Base-by-base conservation (phyloP, 2,888 invertebrate genomes). In the Drosophila testacea region DNA sequence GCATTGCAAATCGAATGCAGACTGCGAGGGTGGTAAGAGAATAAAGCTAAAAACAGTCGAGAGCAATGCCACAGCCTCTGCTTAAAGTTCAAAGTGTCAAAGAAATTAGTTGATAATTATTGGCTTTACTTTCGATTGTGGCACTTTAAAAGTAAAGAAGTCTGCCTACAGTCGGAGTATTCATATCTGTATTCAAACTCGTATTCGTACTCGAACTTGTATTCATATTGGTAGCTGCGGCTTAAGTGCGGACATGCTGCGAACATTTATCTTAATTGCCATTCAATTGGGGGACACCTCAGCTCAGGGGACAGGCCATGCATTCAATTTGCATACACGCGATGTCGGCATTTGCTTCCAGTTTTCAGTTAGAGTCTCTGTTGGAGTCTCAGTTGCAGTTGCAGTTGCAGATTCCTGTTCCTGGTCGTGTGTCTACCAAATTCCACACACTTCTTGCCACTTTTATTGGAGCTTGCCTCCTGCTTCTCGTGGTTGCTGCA, bases 191-290 rank as follows among this genome's bases (percentile, higher is more conserved):
- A 41, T 52, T 44, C 30, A 13, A 28, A 9, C 28, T 13, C 10
- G 50, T 44, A 62, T 32, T 64, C 48, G 30, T 46, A 34, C 60
- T 61, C 68, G 34, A 13, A 38, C 27, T 9, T 28, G 38, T 0
- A 60, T 7, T 38, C 28, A 38, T 36, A 50, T 0, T 13, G 63
- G 75, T 52, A 28, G 7, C 47, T 56, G 59, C 51, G 59, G 55
- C 69, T 81, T 83, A 83, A 83, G 87, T 83, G 83, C 83, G 85
- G 74, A 87, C 88, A 83, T 78, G 82, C 87, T 68, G 88, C 88
- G 85, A 87, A 83, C 88, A 83, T 83, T 83, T 87, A 83, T 83
- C 83, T 83, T 83, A 83, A 83, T 83, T 83, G 83, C 83, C 88
- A 84, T 83, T 87, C 88, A 83, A 87, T 83, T 84, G 83, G 79